Evolutionary conservation across 2,113 vertebrate species (phyloP), one percentile per base, ranked within the genome.

Genomic region (Aplodontia rufa): DNA sequence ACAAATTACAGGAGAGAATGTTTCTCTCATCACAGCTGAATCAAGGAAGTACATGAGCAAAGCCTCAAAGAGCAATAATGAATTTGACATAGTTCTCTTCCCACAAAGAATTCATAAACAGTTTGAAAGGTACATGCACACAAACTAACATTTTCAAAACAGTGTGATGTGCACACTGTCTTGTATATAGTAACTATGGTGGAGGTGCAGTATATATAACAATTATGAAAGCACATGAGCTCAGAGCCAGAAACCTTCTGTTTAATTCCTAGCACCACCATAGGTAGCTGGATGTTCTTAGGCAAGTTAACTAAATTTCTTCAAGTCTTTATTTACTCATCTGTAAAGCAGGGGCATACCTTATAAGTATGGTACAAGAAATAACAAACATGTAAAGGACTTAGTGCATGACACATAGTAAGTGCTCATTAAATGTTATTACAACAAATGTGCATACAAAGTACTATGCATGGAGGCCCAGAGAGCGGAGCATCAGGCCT

Each of bases 1-100:
- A 45, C 22, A 86, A 87, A 89, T 94, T 75, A 79, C 4, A 26
- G 3, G 40, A 91, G 32, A 87, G 32, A 96, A 71, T 64, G 74
- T 80, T 37, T 37, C 42, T 85, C 24, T 87, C 47, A 42, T 32
- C 20, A 35, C 20, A 42, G 30, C 11, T 37, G 32, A 74, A 74
- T 51, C 74, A 82, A 55, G 42, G 26, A 2, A 94, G 49, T 19
- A 45, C 3, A 62, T 6, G 42, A 19, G n/a, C 28, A 60, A 92
- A 84, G 81, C n/a, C 42, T 35, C 68, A 82, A 55, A 37, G 11
- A 85, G 10, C 5, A 69, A 90, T 68, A 49, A 26, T 32, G 22
- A 87, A 64, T n/a, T 3, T 58, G 35, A 64, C 35, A 64, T 4
- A 6, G 28, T 66, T 68, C 37, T 71, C 51, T 58, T 22, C 10